Evolutionary conservation across 2,888 invertebrate genomes (phyloP), one percentile per base, ranked within the genome.

Genomic region (Stramonita haemastoma): DNA sequence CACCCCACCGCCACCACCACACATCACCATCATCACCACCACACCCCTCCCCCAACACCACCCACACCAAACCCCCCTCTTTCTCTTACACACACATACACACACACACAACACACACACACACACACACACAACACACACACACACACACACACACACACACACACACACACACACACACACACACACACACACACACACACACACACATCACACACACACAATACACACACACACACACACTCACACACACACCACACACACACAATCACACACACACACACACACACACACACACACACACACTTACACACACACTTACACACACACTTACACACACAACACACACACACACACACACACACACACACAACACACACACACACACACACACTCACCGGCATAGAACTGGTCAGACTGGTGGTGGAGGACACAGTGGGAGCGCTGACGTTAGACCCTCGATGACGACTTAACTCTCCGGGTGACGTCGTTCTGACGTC

Each of bases 361-460:
- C 73, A 73, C 73, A 73, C 73, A 73, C 73, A 73, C 73, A 73
- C 73, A 73, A 60, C 29, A 73, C 73, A 73, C 73, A 73, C 17
- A 66, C 19, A 66, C 19, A 66, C 19, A 66, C 19, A 66, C 26
- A 66, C 73, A 83, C 81, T 36, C 46, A 88, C 88, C 83, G 88
- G 88, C 66, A 88, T n/a, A n/a, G 70, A 88, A 8, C 81, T 84
- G 34, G 66, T 66, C 83, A 84, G 32, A 88, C 88, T 88, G 57
- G 79, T 34, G 1, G 81, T 29, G 19, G 79, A 79, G 29, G 88
- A 81, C n/a, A 81, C 29, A 6, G 60, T 88, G 1, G 56, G 81
- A 11, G 83, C 57, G 36, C 86, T 86, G 86, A 66, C 57, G 84
- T n/a, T 88, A 66, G 88, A 88, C 2, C 36, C 60, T 0, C 88